Base-by-base conservation (phyloP, 2,113 vertebrate species). In the Cebus imitator region DNA sequence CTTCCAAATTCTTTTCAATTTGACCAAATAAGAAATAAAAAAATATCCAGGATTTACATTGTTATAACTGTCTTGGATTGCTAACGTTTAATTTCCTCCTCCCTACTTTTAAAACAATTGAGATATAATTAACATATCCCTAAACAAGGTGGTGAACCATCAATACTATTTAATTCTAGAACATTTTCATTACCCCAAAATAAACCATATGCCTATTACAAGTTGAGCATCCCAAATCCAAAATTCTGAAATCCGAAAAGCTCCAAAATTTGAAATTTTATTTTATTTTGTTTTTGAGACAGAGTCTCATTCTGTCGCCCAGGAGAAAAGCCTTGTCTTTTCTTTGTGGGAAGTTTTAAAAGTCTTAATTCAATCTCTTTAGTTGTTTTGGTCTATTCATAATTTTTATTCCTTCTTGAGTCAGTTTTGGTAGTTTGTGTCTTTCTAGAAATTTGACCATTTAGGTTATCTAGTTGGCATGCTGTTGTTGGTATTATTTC, bases 1-100 rank as follows among this genome's bases (percentile, higher is more conserved):
- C 23, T 50, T 84, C 57, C 48, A 93, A 81, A 78, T 55, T 95
- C 27, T 48, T n/a, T 82, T 93, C 82, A 93, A 48, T 52, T 91
- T 81, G 40, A 50, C 35, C 20, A 55, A 85, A 80, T 90, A 73
- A 90, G n/a, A 83, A 82, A 6, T 4, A 45, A 78, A 18, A 66
- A 84, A 81, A 18, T 43, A 35, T 16, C 13, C 27, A 87, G 30
- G 25, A 76, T 32, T 95, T 37, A 11, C 17, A 73, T 64, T 82
- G 25, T 89, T 89, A 11, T 23, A 64, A 72, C 37, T 82, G 6
- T 27, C 55, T 32, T 78, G 18, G 50, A 40, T 85, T 75, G 2
- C 73, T 80, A 87, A 87, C 94, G 64, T 32, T 17, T 58, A 61
- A 11, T 43, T 27, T 75, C n/a, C 78, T 14, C 55, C 72, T 25